phyloP scores from a whole-genome alignment of 2,797 vertebrate genomes.

The Phoxinus dragarum region DNA sequence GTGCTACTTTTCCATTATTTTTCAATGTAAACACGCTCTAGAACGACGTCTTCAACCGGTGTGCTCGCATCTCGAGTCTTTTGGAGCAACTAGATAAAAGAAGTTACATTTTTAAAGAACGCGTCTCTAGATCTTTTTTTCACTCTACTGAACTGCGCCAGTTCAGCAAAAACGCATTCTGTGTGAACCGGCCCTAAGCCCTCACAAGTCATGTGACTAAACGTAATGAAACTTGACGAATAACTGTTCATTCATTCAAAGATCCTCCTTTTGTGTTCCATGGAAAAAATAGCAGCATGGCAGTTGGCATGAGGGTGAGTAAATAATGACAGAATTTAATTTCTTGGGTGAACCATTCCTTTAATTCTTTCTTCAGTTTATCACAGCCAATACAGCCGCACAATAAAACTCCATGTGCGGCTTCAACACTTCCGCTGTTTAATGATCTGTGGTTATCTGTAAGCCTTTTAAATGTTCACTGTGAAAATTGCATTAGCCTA shows the following conservation, averaged over 20 bases:
- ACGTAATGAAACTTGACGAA: not conserved
- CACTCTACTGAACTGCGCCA: too few relatives aligned
- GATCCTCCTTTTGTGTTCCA: not conserved
- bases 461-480: slow-evolving; percentile 37
- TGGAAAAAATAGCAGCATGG: not conserved
- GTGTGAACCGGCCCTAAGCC: not conserved
- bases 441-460: slow-evolving; percentile 43
- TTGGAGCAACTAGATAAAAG: too few relatives aligned
- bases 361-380: slow-evolving; percentile 10
- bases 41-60: not conserved
- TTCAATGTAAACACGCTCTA: not conserved
- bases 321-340: not conserved
- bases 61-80: not conserved
- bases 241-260: not conserved
- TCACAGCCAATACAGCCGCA: not conserved
- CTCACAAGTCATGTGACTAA: not conserved
- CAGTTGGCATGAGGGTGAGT: not conserved
- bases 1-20: not conserved
- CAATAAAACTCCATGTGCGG: slow-evolving; percentile 22
- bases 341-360: not conserved
- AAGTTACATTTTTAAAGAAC: too few relatives aligned
- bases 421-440: slow-evolving; percentile 38
- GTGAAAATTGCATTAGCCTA: slow-evolving; percentile 46
- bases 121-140: too few relatives aligned
- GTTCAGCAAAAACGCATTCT: too few relatives aligned